Evolutionary conservation across 2,797 vertebrate species (phyloP).

Genomic region (Labeo calbasu): DNA sequence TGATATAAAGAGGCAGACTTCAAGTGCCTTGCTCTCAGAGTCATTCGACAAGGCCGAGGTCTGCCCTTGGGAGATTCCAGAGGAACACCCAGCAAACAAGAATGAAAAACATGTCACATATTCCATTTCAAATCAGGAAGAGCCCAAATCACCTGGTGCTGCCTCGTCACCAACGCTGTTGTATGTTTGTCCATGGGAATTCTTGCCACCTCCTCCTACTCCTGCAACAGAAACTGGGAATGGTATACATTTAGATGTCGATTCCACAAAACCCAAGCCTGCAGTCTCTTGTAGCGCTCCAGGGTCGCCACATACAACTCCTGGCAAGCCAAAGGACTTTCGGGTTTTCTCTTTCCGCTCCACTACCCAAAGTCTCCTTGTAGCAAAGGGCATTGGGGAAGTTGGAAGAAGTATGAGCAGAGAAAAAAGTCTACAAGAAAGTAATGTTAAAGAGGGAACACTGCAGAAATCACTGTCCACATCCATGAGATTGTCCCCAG

Average conservation of each 20-base stretch:
- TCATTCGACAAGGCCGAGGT: slow-evolving; percentile 73
- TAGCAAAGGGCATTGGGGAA: slow-evolving; percentile 79
- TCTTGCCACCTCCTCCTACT: slow-evolving; percentile 49
- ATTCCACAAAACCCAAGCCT: slow-evolving; percentile 64
- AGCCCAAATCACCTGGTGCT: slow-evolving; percentile 65
- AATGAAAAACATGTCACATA: slow-evolving; percentile 83
- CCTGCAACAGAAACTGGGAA: slow-evolving; percentile 57
- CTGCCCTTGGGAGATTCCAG: slow-evolving; percentile 72
- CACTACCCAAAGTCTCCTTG: slow-evolving; percentile 76
- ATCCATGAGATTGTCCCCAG: slow-evolving; percentile 61
- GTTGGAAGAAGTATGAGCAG: slow-evolving; percentile 61
- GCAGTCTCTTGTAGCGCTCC: slow-evolving; percentile 76
- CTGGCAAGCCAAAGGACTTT: slow-evolving; percentile 66
- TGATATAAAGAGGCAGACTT: slow-evolving; percentile 76
- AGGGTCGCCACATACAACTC: slow-evolving; percentile 69
- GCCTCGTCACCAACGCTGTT: slow-evolving; percentile 59
- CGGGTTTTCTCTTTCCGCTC: slow-evolving; percentile 73
- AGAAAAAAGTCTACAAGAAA: slow-evolving; percentile 45
- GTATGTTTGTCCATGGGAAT: slow-evolving; percentile 69
- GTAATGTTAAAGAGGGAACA: slow-evolving; percentile 21
- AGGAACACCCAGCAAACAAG: slow-evolving; percentile 62
- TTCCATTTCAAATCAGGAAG: slow-evolving; percentile 71
- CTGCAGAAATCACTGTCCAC: slow-evolving; percentile 67
- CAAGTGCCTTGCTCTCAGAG: slow-evolving; percentile 73
- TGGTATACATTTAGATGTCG: slow-evolving; percentile 59